Evolutionary conservation across 2,113 vertebrate species (phyloP).

Genomic region (Ia io): DNA sequence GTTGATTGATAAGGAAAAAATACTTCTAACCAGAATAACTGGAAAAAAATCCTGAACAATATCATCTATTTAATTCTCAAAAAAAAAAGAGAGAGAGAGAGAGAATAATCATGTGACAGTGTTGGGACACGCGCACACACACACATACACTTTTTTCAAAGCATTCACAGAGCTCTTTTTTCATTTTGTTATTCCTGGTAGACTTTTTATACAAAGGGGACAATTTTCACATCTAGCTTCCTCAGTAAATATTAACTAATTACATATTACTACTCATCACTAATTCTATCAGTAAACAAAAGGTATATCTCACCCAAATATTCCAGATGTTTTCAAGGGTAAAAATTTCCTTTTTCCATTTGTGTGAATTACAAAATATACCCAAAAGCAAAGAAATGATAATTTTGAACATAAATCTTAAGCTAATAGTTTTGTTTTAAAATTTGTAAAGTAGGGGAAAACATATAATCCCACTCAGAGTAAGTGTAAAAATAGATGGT

Average conservation of each 20-base stretch:
- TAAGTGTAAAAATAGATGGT: neutral
- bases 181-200: neutral
- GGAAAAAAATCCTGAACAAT: neutral
- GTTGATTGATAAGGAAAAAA: neutral
- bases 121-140: neutral
- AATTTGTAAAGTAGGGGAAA: neutral
- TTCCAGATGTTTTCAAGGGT: neutral
- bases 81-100: neutral
- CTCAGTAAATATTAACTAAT: constrained; percentile 23
- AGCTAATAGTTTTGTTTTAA: neutral
- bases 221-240: neutral
- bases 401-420: neutral
- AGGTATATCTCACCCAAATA: neutral
- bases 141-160: neutral
- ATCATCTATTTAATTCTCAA: neutral
- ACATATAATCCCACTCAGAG: neutral
- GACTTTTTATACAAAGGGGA: neutral
- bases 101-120: neutral
- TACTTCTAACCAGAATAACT: neutral
- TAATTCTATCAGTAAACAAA: constrained; percentile 6
- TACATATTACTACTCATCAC: neutral
- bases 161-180: neutral
- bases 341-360: neutral
- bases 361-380: neutral
- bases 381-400: constrained; percentile 9